Evolutionary conservation across 64 coral and sea anemone genomes (phyloP), one percentile per base, ranked within the genome.

Genomic region (Trachythela sp.): DNA sequence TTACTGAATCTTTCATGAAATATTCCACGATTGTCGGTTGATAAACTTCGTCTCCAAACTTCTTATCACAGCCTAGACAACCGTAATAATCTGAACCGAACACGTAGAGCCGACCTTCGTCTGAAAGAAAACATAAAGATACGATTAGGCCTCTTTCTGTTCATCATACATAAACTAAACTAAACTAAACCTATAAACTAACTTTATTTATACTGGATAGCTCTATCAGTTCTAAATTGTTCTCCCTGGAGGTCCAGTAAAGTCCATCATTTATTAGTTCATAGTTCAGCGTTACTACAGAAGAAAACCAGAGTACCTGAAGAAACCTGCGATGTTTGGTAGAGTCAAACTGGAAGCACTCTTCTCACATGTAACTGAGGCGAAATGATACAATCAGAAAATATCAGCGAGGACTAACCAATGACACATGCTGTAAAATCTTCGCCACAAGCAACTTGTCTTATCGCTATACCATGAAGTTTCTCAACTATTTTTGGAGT

Each of bases 381-480:
- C 42, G 11, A 68, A 17, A 86, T 2, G 45, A 43, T 15, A 22
- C 6, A 24, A 75, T 14, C 15, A n/a, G n/a, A n/a, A n/a, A n/a
- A n/a, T n/a, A n/a, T n/a, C n/a, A n/a, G n/a, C n/a, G 31, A 48
- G 40, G 17, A 68, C 45, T 9, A 54, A 99, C 96, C 96, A 80
- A 93, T 94, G 2, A 99, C 38, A 77, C 96, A 99, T 2, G 96
- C 96, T 33, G 96, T 99, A 37, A 99, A 99, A 10, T 99, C 96
- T 86, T 99, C 96, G 6, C 96, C 96, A 67, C 96, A 99, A 0
- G 93, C 86, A 49, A 99, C 96, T 86, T 94, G 93, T 90, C 89
- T 99, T 9, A 99, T 87, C 8, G 91, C 83, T 40, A 99, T 99
- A 67, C 93, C 95, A 87, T 91, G 87, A 24, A 99, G 59, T 17